Evolutionary conservation across 2,888 invertebrate genomes (phyloP).

Genomic region (Cerceris rybyensis): DNA sequence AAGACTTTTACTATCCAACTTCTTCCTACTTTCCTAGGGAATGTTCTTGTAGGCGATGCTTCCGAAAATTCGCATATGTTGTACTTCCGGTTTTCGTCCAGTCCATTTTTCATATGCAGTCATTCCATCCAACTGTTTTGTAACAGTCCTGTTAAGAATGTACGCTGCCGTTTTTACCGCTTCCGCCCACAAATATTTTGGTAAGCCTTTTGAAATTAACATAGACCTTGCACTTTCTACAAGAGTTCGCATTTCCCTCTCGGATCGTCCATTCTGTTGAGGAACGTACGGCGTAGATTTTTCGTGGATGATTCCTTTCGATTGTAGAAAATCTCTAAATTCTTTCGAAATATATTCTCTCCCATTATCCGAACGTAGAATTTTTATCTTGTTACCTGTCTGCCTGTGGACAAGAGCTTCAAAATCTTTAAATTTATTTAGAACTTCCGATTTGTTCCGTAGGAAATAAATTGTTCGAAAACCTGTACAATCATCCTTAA

Average conservation of each 20-base stretch:
- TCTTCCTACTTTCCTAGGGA: too few species aligned
- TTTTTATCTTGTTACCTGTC: too few species aligned
- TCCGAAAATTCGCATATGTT: too few species aligned
- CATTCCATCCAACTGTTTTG: too few species aligned
- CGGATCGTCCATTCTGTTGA: not conserved
- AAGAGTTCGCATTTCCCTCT: slow-evolving; percentile 5
- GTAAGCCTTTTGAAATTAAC: not conserved
- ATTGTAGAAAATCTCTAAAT: not conserved
- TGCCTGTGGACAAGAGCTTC: too few species aligned
- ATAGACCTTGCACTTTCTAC: not conserved
- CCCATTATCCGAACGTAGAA: too few species aligned
- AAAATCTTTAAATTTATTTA: too few species aligned
- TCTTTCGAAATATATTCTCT: too few species aligned
- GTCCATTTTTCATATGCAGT: too few species aligned
- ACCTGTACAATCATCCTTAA: slow-evolving; percentile 52
- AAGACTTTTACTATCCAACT: too few species aligned
- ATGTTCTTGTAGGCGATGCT: not conserved
- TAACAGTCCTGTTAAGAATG: not conserved
- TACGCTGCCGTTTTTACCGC: slow-evolving; percentile 2
- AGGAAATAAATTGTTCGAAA: not conserved
- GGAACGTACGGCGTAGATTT: slow-evolving; percentile 6
- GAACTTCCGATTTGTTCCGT: too few species aligned
- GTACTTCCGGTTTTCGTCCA: too few species aligned
- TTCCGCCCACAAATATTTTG: slow-evolving; percentile 2
- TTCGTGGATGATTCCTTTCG: not conserved